Evolutionary conservation across 2,888 invertebrate genomes (phyloP).

Genomic region (Deroplatys truncata): DNA sequence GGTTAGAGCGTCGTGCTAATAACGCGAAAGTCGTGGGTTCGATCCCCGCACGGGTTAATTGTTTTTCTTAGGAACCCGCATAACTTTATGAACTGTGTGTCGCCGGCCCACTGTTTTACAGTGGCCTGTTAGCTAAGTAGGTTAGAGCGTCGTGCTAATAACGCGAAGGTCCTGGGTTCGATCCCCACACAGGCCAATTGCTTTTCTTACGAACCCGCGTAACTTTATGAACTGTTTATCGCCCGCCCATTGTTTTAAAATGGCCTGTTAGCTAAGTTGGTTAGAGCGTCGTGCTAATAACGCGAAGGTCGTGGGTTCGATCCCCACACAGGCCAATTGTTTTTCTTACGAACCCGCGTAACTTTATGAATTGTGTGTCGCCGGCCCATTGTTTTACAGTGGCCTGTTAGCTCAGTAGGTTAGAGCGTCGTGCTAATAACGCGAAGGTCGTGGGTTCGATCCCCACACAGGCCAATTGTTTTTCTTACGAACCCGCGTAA

Average conservation of each 20-base stretch:
- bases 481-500: too few species aligned
- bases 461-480: too few species aligned
- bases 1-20: slow-evolving; percentile 30
- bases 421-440: slow-evolving; percentile 26
- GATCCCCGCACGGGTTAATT: slow-evolving; percentile 27
- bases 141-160: slow-evolving; percentile 29
- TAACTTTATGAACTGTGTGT: too few species aligned
- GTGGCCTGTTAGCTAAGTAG: slow-evolving; percentile 28
- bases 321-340: slow-evolving; percentile 28
- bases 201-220: too few species aligned
- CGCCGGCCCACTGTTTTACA: too few species aligned
- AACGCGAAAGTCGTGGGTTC: slow-evolving; percentile 29
- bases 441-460: slow-evolving; percentile 26
- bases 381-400: too few species aligned
- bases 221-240: too few species aligned
- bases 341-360: too few species aligned
- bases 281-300: slow-evolving; percentile 30
- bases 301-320: slow-evolving; percentile 30
- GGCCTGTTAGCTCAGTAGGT: slow-evolving; percentile 24
- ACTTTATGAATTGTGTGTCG: too few species aligned
- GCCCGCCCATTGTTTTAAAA: too few species aligned
- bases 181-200: too few species aligned
- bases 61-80: too few species aligned
- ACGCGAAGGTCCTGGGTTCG: slow-evolving; percentile 30
- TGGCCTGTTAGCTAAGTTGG: slow-evolving; percentile 29